Evolutionary conservation across 2,888 invertebrate genomes (phyloP), one percentile per base, ranked within the genome.

Genomic region (Xiphydria camelus): DNA sequence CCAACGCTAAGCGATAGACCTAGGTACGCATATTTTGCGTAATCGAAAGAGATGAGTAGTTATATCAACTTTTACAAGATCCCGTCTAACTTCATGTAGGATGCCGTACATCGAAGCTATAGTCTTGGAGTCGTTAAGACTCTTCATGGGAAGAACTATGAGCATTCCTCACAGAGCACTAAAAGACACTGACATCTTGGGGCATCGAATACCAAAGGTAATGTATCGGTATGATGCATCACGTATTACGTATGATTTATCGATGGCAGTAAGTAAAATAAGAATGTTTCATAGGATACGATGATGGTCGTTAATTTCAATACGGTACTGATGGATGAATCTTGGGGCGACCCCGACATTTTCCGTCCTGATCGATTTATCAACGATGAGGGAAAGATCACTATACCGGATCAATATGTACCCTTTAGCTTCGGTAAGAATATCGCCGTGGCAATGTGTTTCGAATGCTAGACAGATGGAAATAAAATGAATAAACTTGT

Each of bases 91-190:
- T n/a, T n/a, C 37, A 29, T 15, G 9, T 70, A 89, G 88, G 38
- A 82, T 93, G 84, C 89, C 91, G 0, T 92, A 89, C 65, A 83
- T 87, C 47, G 89, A 89, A 65, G 89, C 89, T 0, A 80, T 90
- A 5, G 86, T 88, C 0, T 77, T 87, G 60, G 92, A 93, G 72
- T 82, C 88, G 0, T 72, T 92, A 1, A 80, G 93, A 31, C 85
- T 90, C 78, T 91, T 92, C 66, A 86, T 87, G 82, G 87, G 87
- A 0, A 78, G 88, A 51, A 86, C 87, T 0, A 86, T 91, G 65
- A 87, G 87, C 6, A 83, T 92, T 3, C 91, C 91, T 0, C 91
- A 91, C 70, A 80, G 91, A 36, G 89, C 91, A 1, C 57, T 89
- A 5, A 82, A 79, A 52, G 84, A 91, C 52, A 90, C 91, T 0